Conservation (phyloP, 2,888 invertebrate genomes). For the Bimastos eiseni region DNA sequence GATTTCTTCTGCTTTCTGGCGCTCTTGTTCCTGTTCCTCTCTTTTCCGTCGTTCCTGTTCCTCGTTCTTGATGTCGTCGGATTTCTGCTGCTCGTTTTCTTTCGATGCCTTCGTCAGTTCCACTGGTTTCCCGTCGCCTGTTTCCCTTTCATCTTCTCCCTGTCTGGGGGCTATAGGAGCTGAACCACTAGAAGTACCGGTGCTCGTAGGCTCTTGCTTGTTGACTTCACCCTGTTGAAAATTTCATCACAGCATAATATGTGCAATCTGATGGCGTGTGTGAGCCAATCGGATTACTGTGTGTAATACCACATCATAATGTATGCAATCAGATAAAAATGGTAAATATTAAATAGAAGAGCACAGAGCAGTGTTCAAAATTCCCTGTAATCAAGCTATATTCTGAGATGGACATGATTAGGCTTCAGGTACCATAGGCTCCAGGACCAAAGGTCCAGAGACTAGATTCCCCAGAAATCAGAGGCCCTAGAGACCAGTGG, state of each 20-base stretch:
- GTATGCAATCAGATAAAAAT: too few species aligned
- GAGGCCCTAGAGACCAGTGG: too few species aligned
- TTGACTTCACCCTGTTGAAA: neutral
- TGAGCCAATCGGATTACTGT: too few species aligned
- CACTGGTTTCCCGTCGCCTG: slow-evolving; percentile 48
- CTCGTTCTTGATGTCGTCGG: slow-evolving; percentile 23
- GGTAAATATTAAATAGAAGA: too few species aligned
- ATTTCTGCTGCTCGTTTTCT: slow-evolving; percentile 41
- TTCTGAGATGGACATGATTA: too few species aligned
- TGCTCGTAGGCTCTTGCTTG: neutral
- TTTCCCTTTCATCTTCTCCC: slow-evolving; percentile 47
- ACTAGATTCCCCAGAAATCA: too few species aligned
- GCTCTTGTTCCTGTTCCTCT: slow-evolving; percentile 34
- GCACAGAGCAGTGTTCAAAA: too few species aligned
- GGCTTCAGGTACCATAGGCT: too few species aligned
- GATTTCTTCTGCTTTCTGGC: slow-evolving; percentile 30
- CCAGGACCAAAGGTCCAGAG: too few species aligned
- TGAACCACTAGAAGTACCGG: neutral
- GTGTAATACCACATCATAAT: too few species aligned
- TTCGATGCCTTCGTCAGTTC: slow-evolving; percentile 47
- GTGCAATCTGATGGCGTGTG: too few species aligned
- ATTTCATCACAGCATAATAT: neutral
- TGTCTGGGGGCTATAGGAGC: neutral
- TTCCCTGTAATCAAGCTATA: too few species aligned
- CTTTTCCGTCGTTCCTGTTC: slow-evolving; percentile 36